Conservation (phyloP, 2,113 vertebrate species). For the Mobula birostris region DNA sequence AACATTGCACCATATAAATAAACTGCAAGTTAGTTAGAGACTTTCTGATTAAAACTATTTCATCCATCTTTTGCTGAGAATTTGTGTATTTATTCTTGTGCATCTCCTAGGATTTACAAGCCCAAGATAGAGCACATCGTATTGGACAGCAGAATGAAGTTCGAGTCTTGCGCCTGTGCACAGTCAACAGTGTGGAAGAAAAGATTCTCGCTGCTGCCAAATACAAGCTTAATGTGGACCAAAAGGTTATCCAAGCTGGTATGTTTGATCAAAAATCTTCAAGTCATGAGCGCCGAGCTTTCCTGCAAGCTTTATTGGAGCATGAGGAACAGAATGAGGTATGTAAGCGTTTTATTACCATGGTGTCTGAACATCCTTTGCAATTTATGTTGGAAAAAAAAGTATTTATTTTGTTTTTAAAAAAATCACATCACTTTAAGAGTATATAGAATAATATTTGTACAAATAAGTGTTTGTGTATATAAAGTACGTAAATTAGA, state of each 20-base stretch:
- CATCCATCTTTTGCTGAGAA: not conserved
- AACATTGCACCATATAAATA: not conserved
- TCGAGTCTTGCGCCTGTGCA: constrained; percentile 73
- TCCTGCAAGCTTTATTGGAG: constrained; percentile 78
- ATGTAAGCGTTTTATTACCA: constrained; percentile 24
- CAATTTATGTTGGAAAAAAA: not conserved
- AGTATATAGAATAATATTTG: not conserved
- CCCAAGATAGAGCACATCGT: constrained; percentile 77
- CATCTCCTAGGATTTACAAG: constrained; percentile 68
- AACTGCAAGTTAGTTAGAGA: not conserved
- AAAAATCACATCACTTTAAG: not conserved
- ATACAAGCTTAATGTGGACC: constrained; percentile 82
- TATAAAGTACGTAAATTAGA: not conserved
- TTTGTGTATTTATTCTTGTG: not conserved
- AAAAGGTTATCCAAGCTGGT: constrained; percentile 82
- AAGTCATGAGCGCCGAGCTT: constrained; percentile 74
- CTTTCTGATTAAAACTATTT: not conserved
- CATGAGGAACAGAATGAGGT: constrained; percentile 86
- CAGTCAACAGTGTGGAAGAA: constrained; percentile 82
- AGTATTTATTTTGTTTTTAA: not conserved
- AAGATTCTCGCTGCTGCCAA: constrained; percentile 82
- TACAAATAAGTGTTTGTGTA: not conserved
- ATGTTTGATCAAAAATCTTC: constrained; percentile 90
- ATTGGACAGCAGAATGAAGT: constrained; percentile 84
- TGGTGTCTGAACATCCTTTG: not conserved